Conservation (phyloP, 2,113 vertebrate genomes). For the Tachysurus vachellii region DNA sequence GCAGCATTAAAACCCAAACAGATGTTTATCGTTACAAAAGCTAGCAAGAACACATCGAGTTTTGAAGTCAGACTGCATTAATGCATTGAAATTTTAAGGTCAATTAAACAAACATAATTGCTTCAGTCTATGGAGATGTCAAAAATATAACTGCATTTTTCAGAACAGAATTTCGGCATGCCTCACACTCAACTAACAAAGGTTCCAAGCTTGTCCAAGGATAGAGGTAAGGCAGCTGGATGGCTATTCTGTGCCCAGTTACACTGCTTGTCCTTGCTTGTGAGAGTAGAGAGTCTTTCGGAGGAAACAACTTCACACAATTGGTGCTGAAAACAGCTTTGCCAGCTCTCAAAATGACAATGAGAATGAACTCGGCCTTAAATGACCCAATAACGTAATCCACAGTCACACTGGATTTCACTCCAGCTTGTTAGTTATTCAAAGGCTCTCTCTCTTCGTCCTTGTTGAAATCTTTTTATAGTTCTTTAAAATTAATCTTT, state of each 20-base stretch:
- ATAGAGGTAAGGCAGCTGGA: constrained; percentile 6
- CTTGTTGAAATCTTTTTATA: not conserved
- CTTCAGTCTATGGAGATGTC: not conserved
- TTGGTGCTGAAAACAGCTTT: constrained; percentile 1
- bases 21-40: constrained; percentile 26
- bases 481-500: not conserved
- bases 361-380: constrained; percentile 53
- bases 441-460: constrained; percentile 8
- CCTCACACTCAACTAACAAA: constrained; percentile 7
- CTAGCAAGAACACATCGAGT: not conserved
- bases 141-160: constrained; percentile 1
- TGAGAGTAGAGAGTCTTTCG: constrained; percentile 56
- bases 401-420: not conserved
- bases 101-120: constrained; percentile 11
- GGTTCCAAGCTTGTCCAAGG: constrained; percentile 36
- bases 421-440: not conserved
- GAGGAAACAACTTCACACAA: constrained; percentile 7
- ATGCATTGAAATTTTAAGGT: constrained; percentile 5
- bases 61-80: constrained; percentile 9
- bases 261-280: constrained; percentile 48
- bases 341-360: constrained; percentile 70
- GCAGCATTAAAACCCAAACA: constrained; percentile 37
- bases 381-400: constrained; percentile 6
- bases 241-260: constrained; percentile 43
- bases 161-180: constrained; percentile 9